Conservation (phyloP, 2,797 vertebrate genomes). For the Phoxinus dragarum region DNA sequence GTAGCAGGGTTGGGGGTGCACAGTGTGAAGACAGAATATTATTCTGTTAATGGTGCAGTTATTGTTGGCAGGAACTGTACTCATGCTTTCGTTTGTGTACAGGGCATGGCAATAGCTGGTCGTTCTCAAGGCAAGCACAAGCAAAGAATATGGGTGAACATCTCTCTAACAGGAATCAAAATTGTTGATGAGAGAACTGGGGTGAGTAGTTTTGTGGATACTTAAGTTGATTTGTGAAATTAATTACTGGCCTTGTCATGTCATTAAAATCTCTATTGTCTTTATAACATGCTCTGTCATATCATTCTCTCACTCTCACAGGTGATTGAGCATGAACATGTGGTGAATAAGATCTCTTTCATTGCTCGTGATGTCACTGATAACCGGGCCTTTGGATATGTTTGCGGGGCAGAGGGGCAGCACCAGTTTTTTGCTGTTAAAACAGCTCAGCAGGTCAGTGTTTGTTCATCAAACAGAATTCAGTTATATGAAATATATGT, state of each 20-base stretch:
- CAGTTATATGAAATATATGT: too few relatives aligned
- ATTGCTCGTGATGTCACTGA: conserved; percentile 98
- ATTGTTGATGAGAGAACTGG: conserved; percentile 95
- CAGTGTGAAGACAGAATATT: neutral
- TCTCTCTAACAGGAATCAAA: conserved; percentile 93
- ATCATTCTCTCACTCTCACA: conserved; percentile 59
- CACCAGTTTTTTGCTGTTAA: conserved; percentile 99
- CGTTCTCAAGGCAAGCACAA: conserved; percentile 98
- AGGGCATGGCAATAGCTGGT: conserved; percentile 94
- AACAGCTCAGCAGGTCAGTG: conserved; percentile 91
- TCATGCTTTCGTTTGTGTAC: conserved; percentile 5
- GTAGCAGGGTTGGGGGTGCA: neutral
- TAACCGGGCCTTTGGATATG: conserved; percentile 94
- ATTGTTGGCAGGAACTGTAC: too few relatives aligned
- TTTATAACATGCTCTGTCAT: neutral
- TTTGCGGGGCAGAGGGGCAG: conserved; percentile 95
- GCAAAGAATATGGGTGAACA: conserved; percentile 94
- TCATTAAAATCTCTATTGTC: neutral
- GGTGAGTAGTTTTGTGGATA: conserved; percentile 76
- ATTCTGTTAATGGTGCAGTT: neutral
- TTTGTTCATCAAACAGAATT: neutral
- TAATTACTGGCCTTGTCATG: neutral
- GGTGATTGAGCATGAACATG: conserved; percentile 96
- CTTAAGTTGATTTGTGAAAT: neutral
- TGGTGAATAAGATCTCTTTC: conserved; percentile 96